Conservation (phyloP, 2,113 vertebrate species). For the Oreochromis niloticus region DNA sequence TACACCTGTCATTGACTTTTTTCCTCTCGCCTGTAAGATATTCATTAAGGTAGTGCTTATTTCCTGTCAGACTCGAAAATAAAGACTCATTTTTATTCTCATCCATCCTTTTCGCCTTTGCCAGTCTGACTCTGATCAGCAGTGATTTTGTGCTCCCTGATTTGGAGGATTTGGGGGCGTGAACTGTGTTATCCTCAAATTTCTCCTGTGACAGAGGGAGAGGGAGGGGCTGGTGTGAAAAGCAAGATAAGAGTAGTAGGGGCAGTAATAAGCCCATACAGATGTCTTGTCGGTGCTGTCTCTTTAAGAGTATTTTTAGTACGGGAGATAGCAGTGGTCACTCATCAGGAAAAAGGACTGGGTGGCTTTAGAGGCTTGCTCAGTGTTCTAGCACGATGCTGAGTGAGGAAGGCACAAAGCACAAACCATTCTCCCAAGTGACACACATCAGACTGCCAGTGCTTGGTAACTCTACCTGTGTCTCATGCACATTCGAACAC, state of each 20-base stretch:
- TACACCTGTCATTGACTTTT: not conserved
- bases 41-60: not conserved
- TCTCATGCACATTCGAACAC: slow-evolving; percentile 1
- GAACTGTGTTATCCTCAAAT: slow-evolving; percentile 44
- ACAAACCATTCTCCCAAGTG: slow-evolving; percentile 46
- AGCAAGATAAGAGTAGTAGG: slow-evolving; percentile 3
- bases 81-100: not conserved
- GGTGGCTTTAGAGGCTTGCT: slow-evolving; percentile 54
- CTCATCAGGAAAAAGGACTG: slow-evolving; percentile 62
- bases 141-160: slow-evolving; percentile 60
- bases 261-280: not conserved
- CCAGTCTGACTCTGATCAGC: slow-evolving; percentile 41
- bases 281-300: slow-evolving; percentile 39
- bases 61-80: not conserved
- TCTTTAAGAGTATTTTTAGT: slow-evolving; percentile 82
- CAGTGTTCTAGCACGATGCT: slow-evolving; percentile 54
- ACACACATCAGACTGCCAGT: slow-evolving; percentile 2
- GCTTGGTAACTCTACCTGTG: slow-evolving; percentile 8
- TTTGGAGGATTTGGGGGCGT: slow-evolving; percentile 57
- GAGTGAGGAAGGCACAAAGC: slow-evolving; percentile 54
- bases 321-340: slow-evolving; percentile 68
- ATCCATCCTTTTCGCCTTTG: not conserved
- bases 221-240: slow-evolving; percentile 6
- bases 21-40: not conserved
- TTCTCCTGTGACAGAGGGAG: slow-evolving; percentile 10